phyloP scores from a whole-genome alignment of 2,797 vertebrate species.

The Thaleichthys pacificus region DNA sequence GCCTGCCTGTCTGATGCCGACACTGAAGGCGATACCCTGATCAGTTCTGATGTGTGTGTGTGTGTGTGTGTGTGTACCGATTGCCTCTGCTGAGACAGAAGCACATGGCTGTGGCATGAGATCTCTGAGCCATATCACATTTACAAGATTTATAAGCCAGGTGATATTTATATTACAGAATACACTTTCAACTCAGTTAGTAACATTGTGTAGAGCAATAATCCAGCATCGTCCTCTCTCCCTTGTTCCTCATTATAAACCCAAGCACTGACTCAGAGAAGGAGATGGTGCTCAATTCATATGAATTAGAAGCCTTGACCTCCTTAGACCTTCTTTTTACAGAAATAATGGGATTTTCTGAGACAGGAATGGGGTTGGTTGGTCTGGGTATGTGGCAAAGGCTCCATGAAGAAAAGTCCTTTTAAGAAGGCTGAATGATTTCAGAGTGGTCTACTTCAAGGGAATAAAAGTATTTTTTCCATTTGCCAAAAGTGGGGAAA shows the following conservation, averaged over 20 bases:
- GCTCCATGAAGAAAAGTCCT: slow-evolving; percentile 38
- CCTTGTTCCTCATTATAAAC: slow-evolving; percentile 34
- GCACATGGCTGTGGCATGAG: too few relatives aligned
- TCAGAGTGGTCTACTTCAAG: slow-evolving; percentile 21
- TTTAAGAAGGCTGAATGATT: slow-evolving; percentile 53
- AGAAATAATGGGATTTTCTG: slow-evolving; percentile 48
- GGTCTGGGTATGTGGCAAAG: slow-evolving; percentile 28
- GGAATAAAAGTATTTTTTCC: slow-evolving; percentile 39
- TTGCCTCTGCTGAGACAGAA: too few relatives aligned
- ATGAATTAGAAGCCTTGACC: slow-evolving; percentile 43
- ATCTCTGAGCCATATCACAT: too few relatives aligned
- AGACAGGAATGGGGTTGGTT: slow-evolving; percentile 41
- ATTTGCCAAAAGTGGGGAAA: slow-evolving; percentile 15
- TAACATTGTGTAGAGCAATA: neutral
- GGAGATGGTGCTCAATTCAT: slow-evolving; percentile 35
- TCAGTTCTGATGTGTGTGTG: too few relatives aligned
- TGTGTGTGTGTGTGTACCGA: too few relatives aligned
- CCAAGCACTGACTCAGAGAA: slow-evolving; percentile 18
- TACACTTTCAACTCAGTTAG: neutral
- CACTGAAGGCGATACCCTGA: too few relatives aligned
- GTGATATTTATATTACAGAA: neutral
- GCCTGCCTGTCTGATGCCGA: too few relatives aligned
- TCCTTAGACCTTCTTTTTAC: slow-evolving; percentile 29
- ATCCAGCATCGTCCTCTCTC: neutral
- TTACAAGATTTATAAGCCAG: neutral